phyloP scores from a whole-genome alignment of 2,113 vertebrate species.

The Anser brachyrhynchus region DNA sequence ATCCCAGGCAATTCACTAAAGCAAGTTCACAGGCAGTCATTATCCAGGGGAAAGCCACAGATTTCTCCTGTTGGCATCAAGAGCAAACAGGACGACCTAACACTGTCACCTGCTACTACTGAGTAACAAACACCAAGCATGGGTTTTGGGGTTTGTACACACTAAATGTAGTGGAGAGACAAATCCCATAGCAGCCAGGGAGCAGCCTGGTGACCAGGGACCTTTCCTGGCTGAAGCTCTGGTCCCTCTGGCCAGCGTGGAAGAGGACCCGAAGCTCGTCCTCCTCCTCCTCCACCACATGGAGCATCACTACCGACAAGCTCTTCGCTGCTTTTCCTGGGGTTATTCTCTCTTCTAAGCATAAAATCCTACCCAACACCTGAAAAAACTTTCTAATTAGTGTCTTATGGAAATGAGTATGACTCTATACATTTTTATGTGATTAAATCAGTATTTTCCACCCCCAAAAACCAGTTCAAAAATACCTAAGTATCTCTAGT shows the following conservation, averaged over 20 bases:
- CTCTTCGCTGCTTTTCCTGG: not conserved
- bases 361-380: not conserved
- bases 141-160: not conserved
- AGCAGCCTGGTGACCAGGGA: not conserved
- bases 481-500: not conserved
- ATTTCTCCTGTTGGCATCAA: not conserved
- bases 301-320: not conserved
- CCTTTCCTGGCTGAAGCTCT: not conserved
- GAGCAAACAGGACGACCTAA: not conserved
- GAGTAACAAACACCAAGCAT: not conserved
- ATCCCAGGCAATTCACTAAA: not conserved
- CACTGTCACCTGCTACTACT: not conserved
- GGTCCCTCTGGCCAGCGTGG: not conserved
- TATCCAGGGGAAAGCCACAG: not conserved
- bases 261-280: not conserved
- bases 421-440: not conserved
- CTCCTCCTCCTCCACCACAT: not conserved
- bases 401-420: not conserved
- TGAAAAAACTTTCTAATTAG: not conserved
- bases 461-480: not conserved
- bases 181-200: not conserved
- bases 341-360: not conserved
- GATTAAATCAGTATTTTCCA: not conserved
- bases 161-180: rapidly evolving
- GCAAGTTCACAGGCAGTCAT: not conserved